These are phyloP conservation scores for Andricus curvator DNA, from an alignment of 2,888 invertebrate genomes.

Conservation along the genomic window DNA sequence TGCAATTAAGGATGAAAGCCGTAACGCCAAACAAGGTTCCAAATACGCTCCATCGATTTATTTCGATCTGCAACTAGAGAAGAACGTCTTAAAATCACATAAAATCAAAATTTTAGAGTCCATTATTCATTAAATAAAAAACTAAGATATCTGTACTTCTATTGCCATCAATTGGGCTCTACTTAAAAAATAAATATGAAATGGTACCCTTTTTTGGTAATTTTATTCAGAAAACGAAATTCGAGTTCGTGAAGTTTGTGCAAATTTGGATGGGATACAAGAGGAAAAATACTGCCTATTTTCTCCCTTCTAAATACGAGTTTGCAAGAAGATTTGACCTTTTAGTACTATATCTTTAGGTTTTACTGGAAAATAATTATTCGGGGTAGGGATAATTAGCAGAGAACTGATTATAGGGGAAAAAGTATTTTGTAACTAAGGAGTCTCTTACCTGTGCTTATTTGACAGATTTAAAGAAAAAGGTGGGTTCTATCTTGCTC, in stretches of 20 bases:
- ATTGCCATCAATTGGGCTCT: neutral
- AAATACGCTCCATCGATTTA: slow-evolving; percentile 48
- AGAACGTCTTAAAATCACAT: neutral
- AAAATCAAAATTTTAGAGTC: neutral
- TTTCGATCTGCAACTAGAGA: slow-evolving; percentile 47
- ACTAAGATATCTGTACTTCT: neutral
- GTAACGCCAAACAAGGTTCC: slow-evolving; percentile 49
- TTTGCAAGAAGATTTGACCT: neutral
- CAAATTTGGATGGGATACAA: neutral
- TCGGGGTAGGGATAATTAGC: neutral
- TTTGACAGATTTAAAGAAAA: neutral
- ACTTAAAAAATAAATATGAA: neutral
- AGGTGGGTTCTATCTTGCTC: neutral
- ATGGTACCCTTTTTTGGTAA: neutral
- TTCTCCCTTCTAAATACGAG: neutral
- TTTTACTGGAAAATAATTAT: neutral
- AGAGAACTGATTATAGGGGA: neutral
- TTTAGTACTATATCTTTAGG: neutral
- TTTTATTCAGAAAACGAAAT: neutral
- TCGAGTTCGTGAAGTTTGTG: neutral
- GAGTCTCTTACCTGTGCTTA: neutral
- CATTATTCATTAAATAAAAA: neutral
- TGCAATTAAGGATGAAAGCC: slow-evolving; percentile 65
- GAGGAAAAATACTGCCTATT: neutral
- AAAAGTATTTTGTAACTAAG: neutral